Percentiles rank a stretch among this genome's conserved stretches.
Evolutionary conservation across 2,888 invertebrate species (phyloP).

Genomic region (Timema podura): DNA sequence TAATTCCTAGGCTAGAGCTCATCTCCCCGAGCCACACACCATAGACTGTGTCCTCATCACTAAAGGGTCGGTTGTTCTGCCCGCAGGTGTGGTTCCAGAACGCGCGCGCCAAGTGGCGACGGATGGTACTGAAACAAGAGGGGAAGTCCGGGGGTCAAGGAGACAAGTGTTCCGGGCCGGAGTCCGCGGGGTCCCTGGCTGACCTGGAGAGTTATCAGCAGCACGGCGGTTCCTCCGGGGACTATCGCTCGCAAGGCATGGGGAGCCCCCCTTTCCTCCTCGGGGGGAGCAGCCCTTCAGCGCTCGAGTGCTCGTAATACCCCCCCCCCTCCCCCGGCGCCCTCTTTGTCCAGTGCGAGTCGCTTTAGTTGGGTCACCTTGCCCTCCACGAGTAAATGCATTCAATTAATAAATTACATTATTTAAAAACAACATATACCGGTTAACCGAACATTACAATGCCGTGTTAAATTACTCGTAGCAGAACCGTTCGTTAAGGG

Average conservation of each 20-base stretch:
- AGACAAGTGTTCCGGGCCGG: constrained; percentile 64
- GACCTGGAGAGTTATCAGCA: constrained; percentile 50
- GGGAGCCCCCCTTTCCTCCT: constrained; percentile 67
- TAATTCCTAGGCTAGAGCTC: too few relatives aligned
- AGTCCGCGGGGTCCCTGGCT: constrained; percentile 53
- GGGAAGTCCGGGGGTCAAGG: constrained; percentile 53
- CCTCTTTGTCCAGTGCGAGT: background rate
- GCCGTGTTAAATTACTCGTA: too few relatives aligned
- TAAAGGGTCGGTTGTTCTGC: constrained; percentile 36
- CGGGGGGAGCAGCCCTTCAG: constrained; percentile 65
- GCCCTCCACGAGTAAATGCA: background rate
- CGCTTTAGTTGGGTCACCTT: too few relatives aligned
- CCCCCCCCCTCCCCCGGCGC: background rate
- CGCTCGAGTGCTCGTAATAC: constrained; percentile 57
- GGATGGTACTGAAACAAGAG: constrained; percentile 79
- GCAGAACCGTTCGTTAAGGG: too few relatives aligned
- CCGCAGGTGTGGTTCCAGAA: constrained; percentile 94
- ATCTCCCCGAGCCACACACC: too few relatives aligned
- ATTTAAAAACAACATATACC: too few relatives aligned
- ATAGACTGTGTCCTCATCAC: too few relatives aligned
- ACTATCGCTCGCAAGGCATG: constrained; percentile 37
- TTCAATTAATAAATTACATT: too few relatives aligned
- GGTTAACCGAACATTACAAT: too few relatives aligned
- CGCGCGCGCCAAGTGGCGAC: constrained; percentile 88
- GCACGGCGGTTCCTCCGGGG: constrained; percentile 37